These are phyloP conservation scores for Dysidea cf. avara DNA, from an alignment of 37 sponge, comb jelly and placozoan species.

Conservation along the genomic window DNA sequence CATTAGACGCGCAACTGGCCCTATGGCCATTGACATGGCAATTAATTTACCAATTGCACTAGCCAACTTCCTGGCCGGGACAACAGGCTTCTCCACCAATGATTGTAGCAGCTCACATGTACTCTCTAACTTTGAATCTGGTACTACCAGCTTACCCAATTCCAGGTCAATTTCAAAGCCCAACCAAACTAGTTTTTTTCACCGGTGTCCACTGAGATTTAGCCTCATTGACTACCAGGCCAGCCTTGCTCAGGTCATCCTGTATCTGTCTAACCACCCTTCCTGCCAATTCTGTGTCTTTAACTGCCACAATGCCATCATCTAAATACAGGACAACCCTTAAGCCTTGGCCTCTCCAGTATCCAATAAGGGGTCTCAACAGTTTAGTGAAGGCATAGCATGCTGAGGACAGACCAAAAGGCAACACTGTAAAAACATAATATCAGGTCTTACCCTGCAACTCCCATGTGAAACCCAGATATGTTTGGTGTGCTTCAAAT, in stretches of 20 bases:
- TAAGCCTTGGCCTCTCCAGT: too few relatives aligned
- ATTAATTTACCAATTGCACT: too few relatives aligned
- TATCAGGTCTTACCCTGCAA: too few relatives aligned
- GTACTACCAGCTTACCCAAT: too few relatives aligned
- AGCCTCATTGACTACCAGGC: slow-evolving; percentile 11
- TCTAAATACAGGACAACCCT: too few relatives aligned
- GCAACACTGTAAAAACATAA: slow-evolving; percentile 9
- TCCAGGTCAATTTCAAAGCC: slow-evolving; percentile 7
- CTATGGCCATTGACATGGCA: slow-evolving; percentile 19
- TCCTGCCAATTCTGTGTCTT: not conserved
- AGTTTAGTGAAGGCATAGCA: slow-evolving; percentile 41
- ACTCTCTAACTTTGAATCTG: too few relatives aligned
- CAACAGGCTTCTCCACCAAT: too few relatives aligned
- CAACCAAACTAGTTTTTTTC: not conserved
- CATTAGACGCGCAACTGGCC: slow-evolving; percentile 22
- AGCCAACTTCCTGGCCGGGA: too few relatives aligned
- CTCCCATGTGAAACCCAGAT: slow-evolving; percentile 10
- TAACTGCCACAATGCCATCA: too few relatives aligned
- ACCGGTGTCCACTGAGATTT: slow-evolving; percentile 5
- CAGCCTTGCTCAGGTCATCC: not conserved
- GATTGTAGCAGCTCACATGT: too few relatives aligned
- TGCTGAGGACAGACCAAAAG: too few relatives aligned
- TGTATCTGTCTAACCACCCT: not conserved
- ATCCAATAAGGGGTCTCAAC: slow-evolving; percentile 7
- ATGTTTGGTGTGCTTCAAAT: too few relatives aligned